phyloP scores from a whole-genome alignment of 2,888 invertebrate genomes.

The Dolichomitus sp. region DNA sequence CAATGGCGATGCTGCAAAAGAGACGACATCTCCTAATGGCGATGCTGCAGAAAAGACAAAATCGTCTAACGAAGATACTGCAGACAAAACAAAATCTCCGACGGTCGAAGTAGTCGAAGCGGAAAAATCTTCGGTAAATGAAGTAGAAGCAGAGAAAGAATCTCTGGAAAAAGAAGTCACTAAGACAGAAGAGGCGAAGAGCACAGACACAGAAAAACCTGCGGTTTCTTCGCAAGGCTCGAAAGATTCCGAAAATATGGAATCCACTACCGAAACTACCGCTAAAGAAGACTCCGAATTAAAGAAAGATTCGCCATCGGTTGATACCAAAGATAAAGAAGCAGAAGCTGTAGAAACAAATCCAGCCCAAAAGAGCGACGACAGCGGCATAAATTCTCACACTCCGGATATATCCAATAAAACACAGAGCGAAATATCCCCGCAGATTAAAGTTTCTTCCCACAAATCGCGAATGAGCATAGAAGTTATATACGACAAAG shows the following conservation, averaged over 20 bases:
- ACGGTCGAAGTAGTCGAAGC: not conserved
- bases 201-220: not conserved
- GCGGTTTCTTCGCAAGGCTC: not conserved
- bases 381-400: not conserved
- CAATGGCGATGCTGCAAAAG: not conserved
- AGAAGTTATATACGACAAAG: conserved; percentile 80
- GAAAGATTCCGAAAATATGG: not conserved
- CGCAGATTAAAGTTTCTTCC: not conserved
- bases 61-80: not conserved
- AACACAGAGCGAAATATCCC: not conserved
- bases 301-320: not conserved
- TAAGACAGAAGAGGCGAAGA: not conserved
- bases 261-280: not conserved
- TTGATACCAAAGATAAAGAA: conserved; percentile 30
- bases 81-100: not conserved
- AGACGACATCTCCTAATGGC: not conserved
- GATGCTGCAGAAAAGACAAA: not conserved
- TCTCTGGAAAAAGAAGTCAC: not conserved
- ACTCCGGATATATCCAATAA: not conserved
- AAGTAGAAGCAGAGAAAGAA: not conserved
- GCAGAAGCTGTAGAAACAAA: not conserved
- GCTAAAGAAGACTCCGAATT: not conserved
- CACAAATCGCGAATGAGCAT: conserved; percentile 78
- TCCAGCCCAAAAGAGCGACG: conserved; percentile 24
- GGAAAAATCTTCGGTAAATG: not conserved